Evolutionary conservation across 2,888 invertebrate genomes (phyloP), one percentile per base, ranked within the genome.

Genomic region (Clitarchus hookeri): DNA sequence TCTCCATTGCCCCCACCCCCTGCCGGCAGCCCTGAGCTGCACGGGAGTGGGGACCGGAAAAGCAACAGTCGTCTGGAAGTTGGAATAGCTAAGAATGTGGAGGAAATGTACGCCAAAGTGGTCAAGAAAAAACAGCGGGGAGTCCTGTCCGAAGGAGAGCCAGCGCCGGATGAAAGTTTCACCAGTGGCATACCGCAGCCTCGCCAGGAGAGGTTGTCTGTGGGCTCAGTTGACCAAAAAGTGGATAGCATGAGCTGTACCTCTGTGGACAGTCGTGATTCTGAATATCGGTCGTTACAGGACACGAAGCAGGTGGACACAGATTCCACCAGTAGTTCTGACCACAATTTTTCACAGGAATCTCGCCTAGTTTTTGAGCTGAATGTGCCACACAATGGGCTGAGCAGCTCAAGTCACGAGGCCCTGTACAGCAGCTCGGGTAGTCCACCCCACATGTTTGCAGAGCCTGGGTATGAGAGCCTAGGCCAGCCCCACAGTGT

Each of bases 21-120:
- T 0, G 88, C 89, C 84, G 88, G 86, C 53, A 88, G 87, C n/a
- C 90, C 91, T 44, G 93, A 93, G 80, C 90, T 91, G 54, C 92
- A 92, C 86, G 91, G 91, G 0, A 89, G 89, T n/a, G 89, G 91
- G 8, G 92, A 92, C 82, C 91, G 91, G 86, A 90, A 86, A 26
- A 53, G 80, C 19, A 44, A 44, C 9, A 44, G 85, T 23, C 65
- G 83, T 16, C 78, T 86, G 80, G 83, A 84, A 27, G 53, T 85
- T 88, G 88, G 83, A 86, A 90, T 25, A 86, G 90, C 11, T 88
- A 90, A 83, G 89, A 96, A 96, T 89, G 92, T 97, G n/a, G 97
- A 97, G 89, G 97, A 97, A 89, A 96, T 97, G 95, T 97, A 97
- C 91, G 97, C 97, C 2, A 97, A 97, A 92, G 97, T 97, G 27